Evolutionary conservation across 2,797 vertebrate genomes (phyloP).

Genomic region (Dicrostonyx torquatus): DNA sequence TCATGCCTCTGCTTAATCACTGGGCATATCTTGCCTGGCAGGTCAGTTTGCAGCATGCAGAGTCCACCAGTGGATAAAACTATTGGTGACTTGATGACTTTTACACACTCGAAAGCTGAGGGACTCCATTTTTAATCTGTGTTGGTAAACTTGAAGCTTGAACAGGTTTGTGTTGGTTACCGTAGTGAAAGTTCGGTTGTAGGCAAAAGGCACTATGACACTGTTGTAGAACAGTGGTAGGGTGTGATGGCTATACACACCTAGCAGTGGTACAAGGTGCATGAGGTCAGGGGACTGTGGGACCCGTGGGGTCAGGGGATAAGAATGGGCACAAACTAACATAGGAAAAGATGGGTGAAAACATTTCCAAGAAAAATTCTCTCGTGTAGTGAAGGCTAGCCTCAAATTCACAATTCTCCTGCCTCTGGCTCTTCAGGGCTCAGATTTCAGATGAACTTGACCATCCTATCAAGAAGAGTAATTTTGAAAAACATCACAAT

Average conservation of each 20-base stretch:
- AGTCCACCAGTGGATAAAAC: background rate
- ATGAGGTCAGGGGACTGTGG: background rate
- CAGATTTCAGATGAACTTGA: too few species aligned
- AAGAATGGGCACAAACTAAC: background rate
- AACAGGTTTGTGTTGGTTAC: background rate
- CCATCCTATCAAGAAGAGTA: background rate
- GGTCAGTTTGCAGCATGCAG: background rate
- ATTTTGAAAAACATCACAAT: background rate
- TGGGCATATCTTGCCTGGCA: background rate
- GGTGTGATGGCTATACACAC: background rate
- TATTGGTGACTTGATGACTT: background rate
- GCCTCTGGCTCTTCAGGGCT: background rate
- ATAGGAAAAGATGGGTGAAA: background rate
- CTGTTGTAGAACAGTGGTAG: background rate
- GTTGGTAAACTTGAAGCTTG: background rate
- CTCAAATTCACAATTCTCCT: background rate
- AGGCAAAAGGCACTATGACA: background rate
- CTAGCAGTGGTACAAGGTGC: too few species aligned
- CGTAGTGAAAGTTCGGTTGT: background rate
- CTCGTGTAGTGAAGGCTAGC: background rate
- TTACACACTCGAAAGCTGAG: background rate
- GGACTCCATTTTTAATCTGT: constrained; percentile 1
- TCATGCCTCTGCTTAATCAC: too few species aligned
- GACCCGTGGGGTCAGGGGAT: background rate
- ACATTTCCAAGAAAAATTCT: background rate